Evolutionary conservation across 2,113 vertebrate genomes (phyloP), one percentile per base, ranked within the genome.

Genomic region (Pagrus major): DNA sequence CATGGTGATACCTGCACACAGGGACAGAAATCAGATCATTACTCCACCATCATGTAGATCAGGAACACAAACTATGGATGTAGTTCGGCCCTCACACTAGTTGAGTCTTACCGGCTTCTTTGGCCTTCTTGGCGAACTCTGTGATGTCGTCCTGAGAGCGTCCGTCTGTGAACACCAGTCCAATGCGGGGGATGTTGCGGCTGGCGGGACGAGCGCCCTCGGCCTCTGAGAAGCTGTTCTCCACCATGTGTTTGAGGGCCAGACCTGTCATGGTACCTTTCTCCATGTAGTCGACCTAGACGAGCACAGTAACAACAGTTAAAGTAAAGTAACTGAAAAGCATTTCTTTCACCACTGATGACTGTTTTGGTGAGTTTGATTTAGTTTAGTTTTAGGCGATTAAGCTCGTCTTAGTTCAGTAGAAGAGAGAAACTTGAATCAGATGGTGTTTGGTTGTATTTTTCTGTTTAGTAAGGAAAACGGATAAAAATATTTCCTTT

Each of bases 241-340:
- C 96, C 90, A 98, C 91, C 98, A 99, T 96, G 93, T 99, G 97
- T 41, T 97, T 97, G 61, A 99, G 95, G 1, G 98, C 96, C 84
- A 98, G 92, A 4, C 98, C 98, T 0, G 98, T 99, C 97, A 99
- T 99, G 25, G 98, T 99, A 0, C 98, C 98, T n/a, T 98, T 99
- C 92, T 99, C 98, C 97, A 99, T 99, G 93, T 99, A 99, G 12
- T 97, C 94, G 54, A 99, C 93, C 93, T 94, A 1, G 1, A 64
- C 31, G 3, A n/a, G 39, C 7, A 33, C 37, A 41, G 4, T 4
- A n/a, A 23, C 4, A 39, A 12, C 29, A 14, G 9, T 12, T 56
- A 5, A 33, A 31, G 54, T 41, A n/a, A n/a, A n/a, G n/a, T n/a
- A n/a, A n/a, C n/a, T n/a, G n/a, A n/a, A n/a, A n/a, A n/a, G n/a